Evolutionary conservation across 2,113 vertebrate species (phyloP), one percentile per base, ranked within the genome.

Genomic region (Chitala chitala): DNA sequence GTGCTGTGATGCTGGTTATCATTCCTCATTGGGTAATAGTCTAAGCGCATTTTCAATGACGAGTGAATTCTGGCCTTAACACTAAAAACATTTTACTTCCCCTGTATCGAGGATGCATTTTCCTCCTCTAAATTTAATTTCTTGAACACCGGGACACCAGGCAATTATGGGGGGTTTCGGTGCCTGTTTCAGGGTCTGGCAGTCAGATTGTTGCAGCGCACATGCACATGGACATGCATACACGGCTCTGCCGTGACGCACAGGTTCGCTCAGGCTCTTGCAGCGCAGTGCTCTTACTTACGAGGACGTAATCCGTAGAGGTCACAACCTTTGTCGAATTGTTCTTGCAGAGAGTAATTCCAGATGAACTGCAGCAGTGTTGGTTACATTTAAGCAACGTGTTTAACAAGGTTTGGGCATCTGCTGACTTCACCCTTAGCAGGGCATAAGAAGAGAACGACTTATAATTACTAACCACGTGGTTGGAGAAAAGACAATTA

Each of bases 391-490:
- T 53, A 66, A 64, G 40, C 61, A 64, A 29, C 64, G 38, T 56
- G 64, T 58, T n/a, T 75, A 69, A 75, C 73, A 75, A 75, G 63
- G 50, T 58, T 40, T 22, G 0, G n/a, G 64, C 51, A 56, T 69
- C 64, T 33, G 73, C 73, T 56, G 64, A 46, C 53, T 58, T n/a
- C 51, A 69, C 36, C 56, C 56, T 50, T 66, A 77, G 66, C 55
- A 44, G 74, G 76, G 53, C 26, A 44, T 63, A 12, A 55, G 59
- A 76, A 71, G 17, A 76, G 73, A 12, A 74, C 54, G 48, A 77
- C 68, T 13, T 48, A 63, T 69, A 69, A 79, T 79, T 56, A 56
- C 48, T 58, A 42, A 44, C 2, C 51, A 75, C 50, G 17, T 58
- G 33, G n/a, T 50, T 31, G 20, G 46, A 36, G 40, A 61, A 22